Conservation (phyloP, 2,113 vertebrate species). For the Microcebus griseorufus region DNA sequence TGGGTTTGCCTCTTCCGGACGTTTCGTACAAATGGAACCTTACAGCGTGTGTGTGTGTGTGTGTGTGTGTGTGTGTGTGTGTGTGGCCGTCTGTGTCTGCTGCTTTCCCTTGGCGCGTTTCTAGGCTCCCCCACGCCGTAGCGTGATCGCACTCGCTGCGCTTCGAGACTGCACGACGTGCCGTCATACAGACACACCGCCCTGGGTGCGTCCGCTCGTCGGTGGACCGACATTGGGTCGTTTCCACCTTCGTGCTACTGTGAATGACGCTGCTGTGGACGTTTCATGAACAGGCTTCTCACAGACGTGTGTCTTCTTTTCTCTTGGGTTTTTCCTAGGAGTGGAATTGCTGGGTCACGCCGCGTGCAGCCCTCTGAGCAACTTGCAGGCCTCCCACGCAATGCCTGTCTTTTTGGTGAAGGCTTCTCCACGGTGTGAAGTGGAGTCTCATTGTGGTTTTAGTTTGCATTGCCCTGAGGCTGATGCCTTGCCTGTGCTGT, state of each 20-base stretch:
- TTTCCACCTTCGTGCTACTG: neutral
- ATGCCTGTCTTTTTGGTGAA: neutral
- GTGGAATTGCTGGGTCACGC: neutral
- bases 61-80: no score
- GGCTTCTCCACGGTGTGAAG: neutral
- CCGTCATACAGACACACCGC: fast-evolving
- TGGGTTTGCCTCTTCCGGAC: neutral
- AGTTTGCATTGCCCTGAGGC: neutral
- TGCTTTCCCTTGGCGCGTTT: neutral
- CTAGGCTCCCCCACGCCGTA: fast-evolving
- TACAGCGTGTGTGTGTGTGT: no score
- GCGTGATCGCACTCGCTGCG: fast-evolving
- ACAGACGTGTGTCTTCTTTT: neutral
- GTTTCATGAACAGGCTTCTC: neutral
- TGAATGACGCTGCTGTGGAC: neutral
- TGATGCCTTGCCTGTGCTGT: neutral
- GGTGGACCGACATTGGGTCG: no score
- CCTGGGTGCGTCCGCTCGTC: fast-evolving
- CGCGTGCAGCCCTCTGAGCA: neutral
- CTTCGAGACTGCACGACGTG: neutral
- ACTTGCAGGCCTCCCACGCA: neutral
- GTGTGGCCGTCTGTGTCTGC: neutral
- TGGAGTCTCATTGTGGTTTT: neutral
- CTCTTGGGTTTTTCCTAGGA: neutral
- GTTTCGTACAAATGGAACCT: neutral